Evolutionary conservation across 2,113 vertebrate species (phyloP).

Genomic region (Mormyrus iriodes): DNA sequence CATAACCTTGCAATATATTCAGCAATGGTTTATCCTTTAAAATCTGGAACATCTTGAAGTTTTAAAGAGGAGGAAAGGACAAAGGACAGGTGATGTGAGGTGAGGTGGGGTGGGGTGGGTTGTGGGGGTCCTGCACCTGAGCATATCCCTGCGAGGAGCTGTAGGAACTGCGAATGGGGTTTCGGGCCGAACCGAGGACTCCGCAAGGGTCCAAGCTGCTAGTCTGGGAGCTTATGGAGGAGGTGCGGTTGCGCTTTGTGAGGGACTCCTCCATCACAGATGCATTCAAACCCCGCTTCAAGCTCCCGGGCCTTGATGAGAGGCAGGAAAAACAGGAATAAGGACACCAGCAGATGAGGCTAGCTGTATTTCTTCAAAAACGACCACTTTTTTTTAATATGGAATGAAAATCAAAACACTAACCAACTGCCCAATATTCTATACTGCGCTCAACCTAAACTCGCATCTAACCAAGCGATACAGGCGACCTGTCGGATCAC

Average conservation of each 20-base stretch:
- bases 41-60: not conserved
- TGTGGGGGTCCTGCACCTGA: conserved; percentile 59
- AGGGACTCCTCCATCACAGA: conserved; percentile 66
- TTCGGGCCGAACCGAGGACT: conserved; percentile 70
- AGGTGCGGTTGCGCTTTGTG: conserved; percentile 80
- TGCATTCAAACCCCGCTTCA: conserved; percentile 70
- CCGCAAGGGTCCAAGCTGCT: conserved; percentile 56
- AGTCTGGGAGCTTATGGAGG: conserved; percentile 74
- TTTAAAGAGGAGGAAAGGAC: not conserved
- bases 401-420: not conserved
- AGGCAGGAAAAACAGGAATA: not conserved
- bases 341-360: not conserved
- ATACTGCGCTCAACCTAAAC: not conserved
- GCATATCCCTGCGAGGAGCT: conserved; percentile 74
- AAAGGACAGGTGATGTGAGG: no score
- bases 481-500: not conserved
- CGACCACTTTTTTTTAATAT: not conserved
- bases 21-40: not conserved
- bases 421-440: not conserved
- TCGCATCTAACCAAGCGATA: not conserved
- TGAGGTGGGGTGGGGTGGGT: not conserved
- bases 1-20: not conserved
- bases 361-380: not conserved
- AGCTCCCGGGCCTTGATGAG: conserved; percentile 67
- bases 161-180: conserved; percentile 87